These are phyloP conservation scores for Trichacis sp. DNA, from an alignment of 2,888 invertebrate species.

Conservation along the genomic window DNA sequence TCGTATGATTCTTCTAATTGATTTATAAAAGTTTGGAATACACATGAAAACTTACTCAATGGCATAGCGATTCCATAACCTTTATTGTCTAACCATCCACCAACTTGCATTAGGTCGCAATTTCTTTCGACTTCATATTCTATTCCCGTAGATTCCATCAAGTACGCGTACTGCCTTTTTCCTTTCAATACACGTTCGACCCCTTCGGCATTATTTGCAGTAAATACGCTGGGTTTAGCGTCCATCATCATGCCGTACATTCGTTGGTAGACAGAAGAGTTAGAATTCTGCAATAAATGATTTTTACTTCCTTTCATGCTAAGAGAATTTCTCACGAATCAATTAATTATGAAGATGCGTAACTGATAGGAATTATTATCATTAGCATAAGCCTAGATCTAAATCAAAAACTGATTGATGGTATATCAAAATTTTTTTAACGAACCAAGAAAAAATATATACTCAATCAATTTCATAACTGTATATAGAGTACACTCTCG, in stretches of 20 bases:
- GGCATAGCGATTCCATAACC: slow-evolving; percentile 97
- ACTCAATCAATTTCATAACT: too few relatives aligned
- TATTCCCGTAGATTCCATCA: slow-evolving; percentile 97
- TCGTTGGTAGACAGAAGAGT: slow-evolving; percentile 91
- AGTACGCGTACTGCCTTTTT: slow-evolving; percentile 91
- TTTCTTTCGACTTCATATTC: slow-evolving; percentile 93
- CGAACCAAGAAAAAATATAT: too few relatives aligned
- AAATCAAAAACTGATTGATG: too few relatives aligned
- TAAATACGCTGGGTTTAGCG: slow-evolving; percentile 88
- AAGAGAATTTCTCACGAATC: too few relatives aligned
- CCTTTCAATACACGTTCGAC: slow-evolving; percentile 89
- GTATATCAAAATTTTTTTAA: too few relatives aligned
- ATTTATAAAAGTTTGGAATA: too few relatives aligned
- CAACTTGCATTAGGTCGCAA: slow-evolving; percentile 92
- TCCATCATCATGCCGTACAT: slow-evolving; percentile 98
- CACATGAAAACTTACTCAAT: slow-evolving; percentile 79
- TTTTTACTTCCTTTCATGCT: too few relatives aligned
- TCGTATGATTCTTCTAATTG: too few relatives aligned
- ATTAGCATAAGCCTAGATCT: too few relatives aligned
- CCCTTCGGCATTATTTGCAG: slow-evolving; percentile 87
- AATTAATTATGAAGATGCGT: too few relatives aligned
- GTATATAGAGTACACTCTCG: too few relatives aligned
- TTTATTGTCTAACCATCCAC: slow-evolving; percentile 92
- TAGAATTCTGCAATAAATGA: slow-evolving; percentile 79
- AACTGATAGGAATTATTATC: too few relatives aligned